A percentile compares a stretch with the other conserved stretches of the same genome.
Conservation (phyloP, 2,113 vertebrate species). For the Rhea americana region DNA sequence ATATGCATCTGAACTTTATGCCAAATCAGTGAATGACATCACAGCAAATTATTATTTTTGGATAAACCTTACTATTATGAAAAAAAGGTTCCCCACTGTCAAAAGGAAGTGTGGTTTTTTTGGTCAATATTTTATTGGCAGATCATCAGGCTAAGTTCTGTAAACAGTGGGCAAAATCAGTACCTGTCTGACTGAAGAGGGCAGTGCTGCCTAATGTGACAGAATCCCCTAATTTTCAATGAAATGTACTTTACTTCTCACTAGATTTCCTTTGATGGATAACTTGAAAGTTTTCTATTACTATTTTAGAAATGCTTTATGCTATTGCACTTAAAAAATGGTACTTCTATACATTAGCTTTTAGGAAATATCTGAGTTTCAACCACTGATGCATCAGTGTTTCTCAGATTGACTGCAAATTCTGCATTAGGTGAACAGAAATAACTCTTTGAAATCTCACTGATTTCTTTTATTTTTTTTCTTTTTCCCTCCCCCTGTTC, state of each 20-base stretch:
- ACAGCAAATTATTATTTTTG: not conserved
- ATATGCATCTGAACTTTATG: accelerated
- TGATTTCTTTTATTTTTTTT: not conserved
- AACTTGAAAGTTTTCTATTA: slow-evolving; percentile 64
- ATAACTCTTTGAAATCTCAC: slow-evolving; percentile 53
- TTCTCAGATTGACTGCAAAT: slow-evolving; percentile 59
- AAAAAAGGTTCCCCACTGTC: not conserved
- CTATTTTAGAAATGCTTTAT: slow-evolving; percentile 65
- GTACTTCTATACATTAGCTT: slow-evolving; percentile 58
- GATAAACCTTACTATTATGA: not conserved
- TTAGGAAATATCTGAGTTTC: slow-evolving; percentile 56
- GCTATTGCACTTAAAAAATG: slow-evolving; percentile 73
- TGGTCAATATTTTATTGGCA: not conserved
- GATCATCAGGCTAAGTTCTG: not conserved
- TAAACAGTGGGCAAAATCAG: not conserved
- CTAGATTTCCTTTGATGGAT: slow-evolving; percentile 65
- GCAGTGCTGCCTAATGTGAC: slow-evolving; percentile 63
- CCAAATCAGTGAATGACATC: not conserved
- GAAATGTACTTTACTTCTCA: slow-evolving; percentile 48
- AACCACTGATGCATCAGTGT: slow-evolving; percentile 41
- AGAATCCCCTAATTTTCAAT: not conserved
- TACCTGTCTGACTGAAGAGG: slow-evolving; percentile 66
- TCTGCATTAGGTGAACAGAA: slow-evolving; percentile 44
- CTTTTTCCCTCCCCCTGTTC: not conserved
- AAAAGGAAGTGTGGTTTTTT: not conserved